These are phyloP conservation scores for Drosophila lowei DNA, from an alignment of 1,140 invertebrate species.

Conservation along the genomic window DNA sequence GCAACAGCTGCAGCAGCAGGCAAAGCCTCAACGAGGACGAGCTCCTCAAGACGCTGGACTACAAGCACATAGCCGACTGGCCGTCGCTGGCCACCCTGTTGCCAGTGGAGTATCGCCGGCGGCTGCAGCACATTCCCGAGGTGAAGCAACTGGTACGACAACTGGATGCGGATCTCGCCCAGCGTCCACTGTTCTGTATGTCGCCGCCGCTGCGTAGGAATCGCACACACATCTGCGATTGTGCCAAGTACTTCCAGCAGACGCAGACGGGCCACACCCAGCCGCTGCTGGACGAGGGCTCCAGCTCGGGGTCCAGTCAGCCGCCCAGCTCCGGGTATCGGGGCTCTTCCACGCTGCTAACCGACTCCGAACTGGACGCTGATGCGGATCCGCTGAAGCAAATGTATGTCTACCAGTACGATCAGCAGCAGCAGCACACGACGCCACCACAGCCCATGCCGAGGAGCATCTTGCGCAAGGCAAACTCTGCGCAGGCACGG, in stretches of 20 bases:
- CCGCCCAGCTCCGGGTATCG: slow-evolving; percentile 92
- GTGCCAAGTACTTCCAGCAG: slow-evolving; percentile 83
- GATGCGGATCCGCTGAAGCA: slow-evolving; percentile 82
- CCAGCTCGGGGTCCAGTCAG: slow-evolving; percentile 89
- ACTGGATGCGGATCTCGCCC: slow-evolving; percentile 84
- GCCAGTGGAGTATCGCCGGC: slow-evolving; percentile 90
- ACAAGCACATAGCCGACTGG: slow-evolving; percentile 94
- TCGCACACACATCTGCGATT: slow-evolving; percentile 86
- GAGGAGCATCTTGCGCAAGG: slow-evolving; percentile 80
- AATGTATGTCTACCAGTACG: slow-evolving; percentile 92
- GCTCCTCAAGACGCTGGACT: slow-evolving; percentile 89
- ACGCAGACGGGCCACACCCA: slow-evolving; percentile 48
- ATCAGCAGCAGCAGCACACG: slow-evolving; percentile 84
- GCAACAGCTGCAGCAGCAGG: slow-evolving; percentile 86
- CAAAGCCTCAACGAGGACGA: slow-evolving; percentile 90
- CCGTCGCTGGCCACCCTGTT: slow-evolving; percentile 94
- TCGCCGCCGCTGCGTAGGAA: slow-evolving; percentile 85
- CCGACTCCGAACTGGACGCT: slow-evolving; percentile 88
- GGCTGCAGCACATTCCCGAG: slow-evolving; percentile 90
- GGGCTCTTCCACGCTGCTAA: slow-evolving; percentile 92
- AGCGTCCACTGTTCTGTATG: slow-evolving; percentile 87
- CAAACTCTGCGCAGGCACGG: slow-evolving; percentile 78
- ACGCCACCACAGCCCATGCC: slow-evolving; percentile 85
- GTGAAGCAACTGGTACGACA: slow-evolving; percentile 76
- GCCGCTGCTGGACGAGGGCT: slow-evolving; percentile 79